A percentile compares a stretch with the other conserved stretches of the same genome.
These are phyloP conservation scores for Epizoanthus stellaris DNA, from an alignment of 92 coral and sea anemone species.

Conservation along the genomic window DNA sequence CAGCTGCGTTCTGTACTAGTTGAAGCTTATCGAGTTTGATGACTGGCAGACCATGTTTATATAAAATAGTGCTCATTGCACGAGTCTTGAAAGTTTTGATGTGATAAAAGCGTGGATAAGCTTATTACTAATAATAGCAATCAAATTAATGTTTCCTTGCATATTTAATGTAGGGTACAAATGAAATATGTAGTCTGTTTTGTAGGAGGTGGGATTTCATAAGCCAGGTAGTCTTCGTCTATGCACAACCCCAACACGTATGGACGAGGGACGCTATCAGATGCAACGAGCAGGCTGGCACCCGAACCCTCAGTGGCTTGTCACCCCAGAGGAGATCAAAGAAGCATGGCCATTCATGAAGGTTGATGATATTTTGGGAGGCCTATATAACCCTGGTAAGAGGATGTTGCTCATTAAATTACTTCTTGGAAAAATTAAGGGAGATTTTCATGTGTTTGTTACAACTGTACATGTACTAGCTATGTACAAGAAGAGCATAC, in stretches of 20 bases:
- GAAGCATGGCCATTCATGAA: constrained; percentile 89
- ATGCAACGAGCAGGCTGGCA: constrained; percentile 97
- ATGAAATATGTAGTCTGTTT: neutral
- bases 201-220: constrained; percentile 90
- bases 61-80: too few species aligned
- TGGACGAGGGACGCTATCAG: constrained; percentile 93
- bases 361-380: constrained; percentile 85
- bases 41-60: too few species aligned
- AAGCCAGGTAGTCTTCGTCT: constrained; percentile 91
- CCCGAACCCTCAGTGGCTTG: constrained; percentile 90
- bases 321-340: constrained; percentile 91
- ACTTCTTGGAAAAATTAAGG: too few species aligned
- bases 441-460: too few species aligned
- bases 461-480: too few species aligned
- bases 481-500: too few species aligned
- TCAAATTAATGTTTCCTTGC: neutral
- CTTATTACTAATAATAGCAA: too few species aligned
- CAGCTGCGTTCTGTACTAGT: too few species aligned
- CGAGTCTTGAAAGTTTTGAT: too few species aligned
- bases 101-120: too few species aligned
- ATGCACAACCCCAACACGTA: constrained; percentile 85
- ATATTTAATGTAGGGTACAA: neutral
- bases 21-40: too few species aligned
- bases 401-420: neutral
- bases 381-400: constrained; percentile 90